Conservation (phyloP, 2,888 invertebrate species). For the Machimus rusticus region DNA sequence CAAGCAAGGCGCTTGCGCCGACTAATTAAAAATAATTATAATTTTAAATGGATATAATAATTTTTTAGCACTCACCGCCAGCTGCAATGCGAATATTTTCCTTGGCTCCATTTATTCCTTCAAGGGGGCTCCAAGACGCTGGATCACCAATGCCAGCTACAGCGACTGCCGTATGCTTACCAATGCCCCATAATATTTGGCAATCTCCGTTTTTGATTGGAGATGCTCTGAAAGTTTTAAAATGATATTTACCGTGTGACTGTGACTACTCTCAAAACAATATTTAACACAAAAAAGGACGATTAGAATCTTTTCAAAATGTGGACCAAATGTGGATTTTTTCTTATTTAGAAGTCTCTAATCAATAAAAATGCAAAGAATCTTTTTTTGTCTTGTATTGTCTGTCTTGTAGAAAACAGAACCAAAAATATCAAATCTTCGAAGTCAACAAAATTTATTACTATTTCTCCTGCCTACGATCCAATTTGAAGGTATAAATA, state of each 20-base stretch:
- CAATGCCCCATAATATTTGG: conserved; percentile 70
- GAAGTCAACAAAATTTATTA: too few relatives aligned
- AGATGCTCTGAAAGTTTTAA: conserved; percentile 18
- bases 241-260: not conserved
- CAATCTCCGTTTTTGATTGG: conserved; percentile 44
- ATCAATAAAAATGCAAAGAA: too few relatives aligned
- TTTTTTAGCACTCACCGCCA: conserved; percentile 48
- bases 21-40: conserved; percentile 48
- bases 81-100: conserved; percentile 75
- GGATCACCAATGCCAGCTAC: conserved; percentile 74
- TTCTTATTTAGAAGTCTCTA: too few relatives aligned
- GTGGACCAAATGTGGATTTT: too few relatives aligned
- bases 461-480: too few relatives aligned
- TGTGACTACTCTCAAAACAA: too few relatives aligned
- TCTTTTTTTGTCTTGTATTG: too few relatives aligned
- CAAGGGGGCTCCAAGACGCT: conserved; percentile 69
- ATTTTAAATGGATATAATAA: not conserved
- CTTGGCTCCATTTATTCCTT: conserved; percentile 72
- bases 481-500: not conserved
- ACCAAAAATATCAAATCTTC: too few relatives aligned
- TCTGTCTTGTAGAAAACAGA: too few relatives aligned
- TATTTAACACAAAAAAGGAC: too few relatives aligned
- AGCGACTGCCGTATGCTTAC: conserved; percentile 69
- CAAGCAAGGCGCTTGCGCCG: conserved; percentile 66
- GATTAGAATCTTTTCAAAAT: too few relatives aligned